Base-by-base conservation (phyloP, 1,140 invertebrate genomes). In the Heliconius hewitsoni region DNA sequence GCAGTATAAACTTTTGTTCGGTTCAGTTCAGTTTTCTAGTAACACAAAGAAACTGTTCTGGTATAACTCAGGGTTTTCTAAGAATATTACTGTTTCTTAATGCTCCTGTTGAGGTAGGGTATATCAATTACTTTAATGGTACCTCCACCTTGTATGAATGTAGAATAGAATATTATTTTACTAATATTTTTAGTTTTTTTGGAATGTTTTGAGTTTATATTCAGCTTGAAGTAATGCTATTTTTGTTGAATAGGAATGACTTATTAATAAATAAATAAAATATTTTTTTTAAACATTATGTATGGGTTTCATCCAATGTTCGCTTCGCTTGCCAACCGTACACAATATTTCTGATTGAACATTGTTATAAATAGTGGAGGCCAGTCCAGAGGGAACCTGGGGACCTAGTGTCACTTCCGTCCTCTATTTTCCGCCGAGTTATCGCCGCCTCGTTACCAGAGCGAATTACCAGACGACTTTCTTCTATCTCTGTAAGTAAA, bases 51-150 rank as follows among this genome's bases (percentile, higher is more conserved):
- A 66, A 66, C 60, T 66, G 30, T 66, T 27, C 60, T 27, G 23
- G 23, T 30, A 66, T 66, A 66, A 30, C 60, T 66, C 60, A 66
- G 60, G 27, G 42, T 30, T 66, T 66, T 66, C 60, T 66, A 66
- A 66, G 60, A 66, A 66, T 66, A 66, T 66, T 66, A 66, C 27
- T 66, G 30, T 66, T 27, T 66, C 60, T 66, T 66, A 30, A 66
- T 66, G 60, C 60, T 30, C 23, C 27, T 66, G 60, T 66, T 66
- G 60, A 27, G 60, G 60, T 66, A 66, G 1, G 60, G 60, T 66
- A 66, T 66, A 66, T 66, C 60, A 66, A 30, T 66, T 66, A 66
- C 60, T 66, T 66, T 66, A 66, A 66, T 66, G 60, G 23, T 30
- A 66, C 13, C 2, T 66, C 27, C 8, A 60, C n/a, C 23, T 66